Evolutionary conservation across 2,888 invertebrate species (phyloP).

Genomic region (Mythimna vitellina): DNA sequence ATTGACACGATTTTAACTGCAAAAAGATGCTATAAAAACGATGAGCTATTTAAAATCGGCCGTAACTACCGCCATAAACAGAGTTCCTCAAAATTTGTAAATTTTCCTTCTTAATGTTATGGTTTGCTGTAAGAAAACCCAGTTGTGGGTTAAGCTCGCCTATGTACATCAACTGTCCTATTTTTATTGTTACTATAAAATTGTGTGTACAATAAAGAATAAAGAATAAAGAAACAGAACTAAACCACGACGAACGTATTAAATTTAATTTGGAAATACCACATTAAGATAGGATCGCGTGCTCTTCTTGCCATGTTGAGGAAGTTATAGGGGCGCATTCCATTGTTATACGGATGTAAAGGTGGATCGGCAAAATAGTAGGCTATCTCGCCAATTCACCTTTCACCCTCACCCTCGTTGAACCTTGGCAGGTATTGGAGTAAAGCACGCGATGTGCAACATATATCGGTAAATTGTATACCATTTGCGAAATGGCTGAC

Average conservation of each 20-base stretch:
- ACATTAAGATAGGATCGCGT: slow-evolving; percentile 17
- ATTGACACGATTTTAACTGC: too few relatives aligned
- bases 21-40: too few relatives aligned
- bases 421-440: slow-evolving; percentile 47
- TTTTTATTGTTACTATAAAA: too few relatives aligned
- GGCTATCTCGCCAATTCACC: slow-evolving; percentile 36
- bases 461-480: slow-evolving; percentile 42
- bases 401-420: slow-evolving; percentile 31
- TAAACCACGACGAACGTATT: background rate
- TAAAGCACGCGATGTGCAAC: slow-evolving; percentile 55
- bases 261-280: slow-evolving; percentile 12
- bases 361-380: too few relatives aligned
- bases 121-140: too few relatives aligned
- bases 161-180: too few relatives aligned
- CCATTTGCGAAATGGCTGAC: slow-evolving; percentile 32
- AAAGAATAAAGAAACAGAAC: too few relatives aligned
- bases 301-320: slow-evolving; percentile 36
- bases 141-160: too few relatives aligned
- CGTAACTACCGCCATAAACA: background rate
- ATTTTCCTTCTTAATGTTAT: too few relatives aligned
- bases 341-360: slow-evolving; percentile 34
- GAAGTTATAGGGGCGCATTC: slow-evolving; percentile 48
- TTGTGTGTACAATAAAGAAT: too few relatives aligned
- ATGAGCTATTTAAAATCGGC: too few relatives aligned
- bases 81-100: too few relatives aligned